Evolutionary conservation across 2,113 vertebrate species (phyloP).

Genomic region (Stictonetta naevosa): DNA sequence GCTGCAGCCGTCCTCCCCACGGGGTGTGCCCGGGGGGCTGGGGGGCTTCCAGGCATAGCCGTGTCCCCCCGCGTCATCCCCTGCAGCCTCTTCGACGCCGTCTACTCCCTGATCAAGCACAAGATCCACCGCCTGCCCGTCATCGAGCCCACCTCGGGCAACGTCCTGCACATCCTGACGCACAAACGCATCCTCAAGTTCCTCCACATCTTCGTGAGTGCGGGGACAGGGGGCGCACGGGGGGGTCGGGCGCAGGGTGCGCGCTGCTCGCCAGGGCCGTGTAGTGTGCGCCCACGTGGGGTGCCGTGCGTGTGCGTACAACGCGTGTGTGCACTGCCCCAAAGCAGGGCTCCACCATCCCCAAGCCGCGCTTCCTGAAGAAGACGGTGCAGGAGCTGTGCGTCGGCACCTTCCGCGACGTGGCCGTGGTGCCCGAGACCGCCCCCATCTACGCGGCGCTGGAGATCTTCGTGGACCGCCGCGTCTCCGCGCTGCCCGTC

Average conservation of each 20-base stretch:
- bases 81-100: constrained; percentile 91
- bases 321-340: neutral
- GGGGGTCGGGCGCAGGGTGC: too few relatives aligned
- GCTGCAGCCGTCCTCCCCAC: neutral
- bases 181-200: constrained; percentile 98
- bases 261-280: neutral
- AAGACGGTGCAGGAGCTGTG: constrained; percentile 86
- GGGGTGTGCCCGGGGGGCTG: neutral
- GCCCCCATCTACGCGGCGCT: constrained; percentile 86
- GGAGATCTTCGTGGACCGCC: constrained; percentile 91
- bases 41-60: neutral
- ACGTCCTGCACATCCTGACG: constrained; percentile 92
- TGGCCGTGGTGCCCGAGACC: constrained; percentile 86
- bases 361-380: constrained; percentile 85
- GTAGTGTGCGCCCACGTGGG: neutral
- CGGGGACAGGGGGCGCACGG: too few relatives aligned
- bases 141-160: constrained; percentile 90
- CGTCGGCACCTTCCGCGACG: constrained; percentile 90
- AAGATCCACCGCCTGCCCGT: constrained; percentile 96
- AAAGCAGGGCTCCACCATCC: constrained; percentile 80
- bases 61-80: rapidly evolving
- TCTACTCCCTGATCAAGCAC: constrained; percentile 91
- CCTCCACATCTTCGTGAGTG: constrained; percentile 90
- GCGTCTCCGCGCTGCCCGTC: constrained; percentile 92
- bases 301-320: too few relatives aligned